Evolutionary conservation across 2,888 invertebrate genomes (phyloP), one percentile per base, ranked within the genome.

Genomic region (Trichopoda pennipes): DNA sequence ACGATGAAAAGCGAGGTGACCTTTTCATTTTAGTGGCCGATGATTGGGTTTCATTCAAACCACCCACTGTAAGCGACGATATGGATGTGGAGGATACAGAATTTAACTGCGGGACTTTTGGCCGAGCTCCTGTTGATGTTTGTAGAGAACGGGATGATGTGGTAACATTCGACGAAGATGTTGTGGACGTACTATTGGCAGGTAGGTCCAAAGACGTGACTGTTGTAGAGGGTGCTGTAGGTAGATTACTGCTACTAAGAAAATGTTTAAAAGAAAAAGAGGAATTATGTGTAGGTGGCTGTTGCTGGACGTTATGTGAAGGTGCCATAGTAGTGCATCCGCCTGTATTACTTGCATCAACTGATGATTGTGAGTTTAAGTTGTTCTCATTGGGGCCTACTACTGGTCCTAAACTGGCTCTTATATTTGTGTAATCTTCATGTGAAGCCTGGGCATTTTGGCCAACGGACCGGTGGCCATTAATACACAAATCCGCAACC

Each of bases 231-330:
- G 89, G 89, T 35, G 89, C 89, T 1, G 87, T 89, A 8, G 89
- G 85, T 9, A 88, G 86, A 60, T 87, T 87, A 86, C 95, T 94
- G 86, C 94, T 93, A 88, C 94, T 94, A 85, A 96, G 91, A 89
- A 97, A 97, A 89, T 96, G 96, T 89, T 96, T 95, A 87, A 97
- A 96, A 73, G 96, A 96, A 91, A 96, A 96, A 3, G 88, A 87
- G 14, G 95, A 94, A 91, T 95, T 95, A 85, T 95, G 85, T 42
- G 85, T 85, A n/a, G 84, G 85, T 35, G 83, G 76, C 35, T 73
- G 69, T 49, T 70, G 75, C 55, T 69, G 81, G 66, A 72, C 64
- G 73, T 72, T 81, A 75, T 73, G 80, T 23, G 70, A 42, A 23
- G 70, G 38, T 16, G 75, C 66, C 21, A 19, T 10, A 17, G 28